Evolutionary conservation across 2,797 vertebrate species (phyloP).

Genomic region (Catamblyrhynchus diadema): DNA sequence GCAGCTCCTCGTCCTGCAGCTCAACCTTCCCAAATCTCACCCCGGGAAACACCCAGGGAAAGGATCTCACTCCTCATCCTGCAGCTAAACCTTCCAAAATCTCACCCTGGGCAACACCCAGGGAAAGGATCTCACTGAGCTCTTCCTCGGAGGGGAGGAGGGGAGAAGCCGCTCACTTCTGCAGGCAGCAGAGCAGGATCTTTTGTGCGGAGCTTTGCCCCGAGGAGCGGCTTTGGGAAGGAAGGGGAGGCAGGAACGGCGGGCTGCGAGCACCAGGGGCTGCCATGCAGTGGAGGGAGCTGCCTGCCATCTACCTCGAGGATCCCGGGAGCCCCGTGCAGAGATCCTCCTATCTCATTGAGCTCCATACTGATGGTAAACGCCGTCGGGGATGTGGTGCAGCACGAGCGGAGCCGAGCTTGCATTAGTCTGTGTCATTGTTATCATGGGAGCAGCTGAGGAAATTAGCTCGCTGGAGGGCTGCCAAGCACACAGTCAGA

Average conservation of each 20-base stretch:
- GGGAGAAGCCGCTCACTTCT: background rate
- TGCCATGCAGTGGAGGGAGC: conserved; percentile 27
- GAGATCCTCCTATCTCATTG: conserved; percentile 42
- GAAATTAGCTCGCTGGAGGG: conserved; percentile 42
- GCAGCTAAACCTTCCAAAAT: background rate
- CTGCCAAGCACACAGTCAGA: conserved; percentile 36
- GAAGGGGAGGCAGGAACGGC: background rate
- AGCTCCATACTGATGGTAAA: conserved; percentile 28
- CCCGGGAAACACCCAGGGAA: background rate
- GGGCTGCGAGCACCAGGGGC: background rate
- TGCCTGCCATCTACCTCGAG: background rate
- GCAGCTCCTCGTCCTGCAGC: background rate
- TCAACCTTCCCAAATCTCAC: background rate
- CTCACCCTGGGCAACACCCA: background rate
- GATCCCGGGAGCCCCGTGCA: background rate
- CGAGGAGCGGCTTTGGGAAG: background rate
- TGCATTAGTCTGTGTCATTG: conserved; percentile 65
- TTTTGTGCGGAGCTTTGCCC: background rate
- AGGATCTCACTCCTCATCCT: background rate
- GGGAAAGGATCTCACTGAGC: background rate
- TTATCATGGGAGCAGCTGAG: conserved; percentile 64
- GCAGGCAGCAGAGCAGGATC: background rate
- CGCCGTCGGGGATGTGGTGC: conserved; percentile 43
- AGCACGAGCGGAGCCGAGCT: conserved; percentile 22
- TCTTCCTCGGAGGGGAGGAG: conserved; percentile 42